These are phyloP conservation scores for Morpho achilles DNA, from an alignment of 2,888 invertebrate species.

Conservation along the genomic window DNA sequence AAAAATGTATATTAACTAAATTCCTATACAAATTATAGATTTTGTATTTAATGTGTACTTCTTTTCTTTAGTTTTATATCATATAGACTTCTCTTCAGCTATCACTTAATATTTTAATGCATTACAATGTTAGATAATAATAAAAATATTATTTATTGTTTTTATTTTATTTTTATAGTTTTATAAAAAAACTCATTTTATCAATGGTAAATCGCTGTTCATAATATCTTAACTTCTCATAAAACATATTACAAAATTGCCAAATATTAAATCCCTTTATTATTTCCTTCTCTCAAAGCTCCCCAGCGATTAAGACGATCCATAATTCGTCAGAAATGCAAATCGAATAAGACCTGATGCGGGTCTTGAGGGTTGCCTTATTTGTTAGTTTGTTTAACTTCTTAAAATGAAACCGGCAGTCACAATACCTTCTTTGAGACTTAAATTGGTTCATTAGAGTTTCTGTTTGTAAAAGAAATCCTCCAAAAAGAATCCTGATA, in stretches of 20 bases:
- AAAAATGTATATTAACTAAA: too few species aligned
- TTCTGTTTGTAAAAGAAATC: conserved; percentile 21
- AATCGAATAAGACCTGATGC: conserved; percentile 45
- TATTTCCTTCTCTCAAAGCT: conserved; percentile 15
- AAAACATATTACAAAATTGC: conserved; percentile 18
- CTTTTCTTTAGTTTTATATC: too few species aligned
- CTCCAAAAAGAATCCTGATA: neutral
- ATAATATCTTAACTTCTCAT: conserved; percentile 1
- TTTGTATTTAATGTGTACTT: too few species aligned
- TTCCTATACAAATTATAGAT: too few species aligned
- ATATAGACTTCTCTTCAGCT: too few species aligned
- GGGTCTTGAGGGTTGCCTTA: conserved; percentile 33
- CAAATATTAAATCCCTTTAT: conserved; percentile 24
- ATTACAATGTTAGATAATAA: too few species aligned
- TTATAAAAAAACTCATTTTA: too few species aligned
- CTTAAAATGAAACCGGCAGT: conserved; percentile 35
- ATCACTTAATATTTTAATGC: too few species aligned
- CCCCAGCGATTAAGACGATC: conserved; percentile 25
- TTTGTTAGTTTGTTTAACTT: conserved; percentile 40
- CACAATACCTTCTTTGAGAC: conserved; percentile 39
- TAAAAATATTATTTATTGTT: too few species aligned
- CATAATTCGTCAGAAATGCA: conserved; percentile 32
- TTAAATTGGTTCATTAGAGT: conserved; percentile 49
- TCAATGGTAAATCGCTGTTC: too few species aligned
- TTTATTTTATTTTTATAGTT: too few species aligned